A percentile compares a stretch with the other conserved stretches of the same genome.
These are phyloP conservation scores for Nephotettix cincticeps DNA, from an alignment of 1,140 invertebrate species.

Conservation along the genomic window DNA sequence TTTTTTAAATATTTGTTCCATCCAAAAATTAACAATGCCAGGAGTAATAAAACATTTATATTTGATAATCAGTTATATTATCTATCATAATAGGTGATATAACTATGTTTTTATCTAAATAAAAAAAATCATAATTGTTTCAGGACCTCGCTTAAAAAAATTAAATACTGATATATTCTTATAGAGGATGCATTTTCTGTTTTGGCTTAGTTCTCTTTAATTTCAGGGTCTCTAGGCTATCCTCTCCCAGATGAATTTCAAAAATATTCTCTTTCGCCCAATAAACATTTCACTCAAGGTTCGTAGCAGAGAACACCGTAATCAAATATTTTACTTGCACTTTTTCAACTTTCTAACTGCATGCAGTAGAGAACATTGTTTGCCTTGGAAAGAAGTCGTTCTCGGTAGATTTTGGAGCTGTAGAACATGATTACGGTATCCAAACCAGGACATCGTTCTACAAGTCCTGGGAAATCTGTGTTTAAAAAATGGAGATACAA, in stretches of 20 bases:
- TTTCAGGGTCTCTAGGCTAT: constrained; percentile 12
- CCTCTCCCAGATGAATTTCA: constrained; percentile 20
- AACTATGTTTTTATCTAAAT: too few relatives aligned
- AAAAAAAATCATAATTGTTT: too few relatives aligned
- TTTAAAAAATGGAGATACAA: too few relatives aligned
- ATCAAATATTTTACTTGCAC: constrained; percentile 5
- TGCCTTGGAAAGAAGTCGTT: background rate
- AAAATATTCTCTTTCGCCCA: constrained; percentile 12
- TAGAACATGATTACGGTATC: background rate
- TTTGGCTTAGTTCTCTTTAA: constrained; percentile 19
- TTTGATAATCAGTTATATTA: too few relatives aligned
- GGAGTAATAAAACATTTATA: too few relatives aligned
- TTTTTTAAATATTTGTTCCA: too few relatives aligned
- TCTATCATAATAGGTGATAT: too few relatives aligned
- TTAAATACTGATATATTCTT: background rate
- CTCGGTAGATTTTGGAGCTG: background rate
- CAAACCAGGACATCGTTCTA: too few relatives aligned
- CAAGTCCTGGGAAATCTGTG: too few relatives aligned
- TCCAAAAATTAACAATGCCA: too few relatives aligned
- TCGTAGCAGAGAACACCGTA: background rate
- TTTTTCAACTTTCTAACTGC: constrained; percentile 11
- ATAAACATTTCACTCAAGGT: constrained; percentile 12
- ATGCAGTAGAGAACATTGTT: constrained; percentile 13
- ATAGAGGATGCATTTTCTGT: background rate
- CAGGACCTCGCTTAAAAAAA: too few relatives aligned